Base-by-base conservation (phyloP, 2,113 vertebrate species). In the Otis tarda region DNA sequence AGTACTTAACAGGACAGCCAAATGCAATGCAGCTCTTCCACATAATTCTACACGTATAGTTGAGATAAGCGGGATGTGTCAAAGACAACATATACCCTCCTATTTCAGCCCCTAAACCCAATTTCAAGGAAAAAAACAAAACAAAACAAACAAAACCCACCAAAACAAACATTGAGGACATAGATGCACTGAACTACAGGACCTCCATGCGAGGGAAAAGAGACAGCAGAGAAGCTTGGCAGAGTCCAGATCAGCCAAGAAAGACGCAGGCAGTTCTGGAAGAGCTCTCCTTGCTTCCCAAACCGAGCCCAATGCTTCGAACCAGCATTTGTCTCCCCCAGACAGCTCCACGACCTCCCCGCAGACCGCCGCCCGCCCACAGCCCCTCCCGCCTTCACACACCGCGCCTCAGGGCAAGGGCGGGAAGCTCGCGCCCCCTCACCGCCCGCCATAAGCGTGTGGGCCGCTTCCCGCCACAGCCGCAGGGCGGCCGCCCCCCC, bases 291-390 rank as follows among this genome's bases (percentile, higher is more conserved):
- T 37, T 49, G 7, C 35, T 55, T 64, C 63, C 28, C 49, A 37
- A 41, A 45, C 3, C 39, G 11, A 74, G 56, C 8, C 25, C 47
- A 27, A 24, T 0, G 6, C 14, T 49, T 22, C 39, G 69, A 52
- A 35, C 14, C 67, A 31, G 68, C 22, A 10, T 19, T 21, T 33
- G 7, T 6, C 31, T 21, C 45, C 56, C n/a, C 52, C 3, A 3
- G 10, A 5, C 2, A 27, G 27, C 60, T 16, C 21, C 45, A 0
- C 0, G 10, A 0, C 1, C 37, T 7, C 43, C 1, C 23, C 59
- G 1, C 37, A 10, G 33, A 53, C 33, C 9, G 47, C 47, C 20
- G 47, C 19, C 47, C 18, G 47, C 47, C 47, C 47, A 20, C 47
- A 21, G 47, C 47, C 47, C 47, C 47, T 49, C 47, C 18, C 47